Conservation (phyloP, 2,888 invertebrate species). For the Adineta ricciae region DNA sequence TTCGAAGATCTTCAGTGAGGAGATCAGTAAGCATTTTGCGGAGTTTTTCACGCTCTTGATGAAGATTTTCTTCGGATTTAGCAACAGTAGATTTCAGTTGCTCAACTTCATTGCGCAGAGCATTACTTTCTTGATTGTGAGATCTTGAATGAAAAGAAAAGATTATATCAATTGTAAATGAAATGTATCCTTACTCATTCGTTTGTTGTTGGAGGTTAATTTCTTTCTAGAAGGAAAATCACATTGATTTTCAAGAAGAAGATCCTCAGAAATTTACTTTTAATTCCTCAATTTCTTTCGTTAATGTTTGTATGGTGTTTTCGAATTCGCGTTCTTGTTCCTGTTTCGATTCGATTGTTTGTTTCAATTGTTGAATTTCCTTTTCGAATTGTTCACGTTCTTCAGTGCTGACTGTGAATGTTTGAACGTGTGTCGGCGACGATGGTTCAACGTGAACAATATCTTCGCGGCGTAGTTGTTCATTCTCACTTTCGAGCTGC, state of each 20-base stretch:
- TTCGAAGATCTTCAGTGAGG: background rate
- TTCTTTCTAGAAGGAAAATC: background rate
- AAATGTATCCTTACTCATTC: background rate
- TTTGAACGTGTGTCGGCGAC: background rate
- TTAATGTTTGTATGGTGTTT: background rate
- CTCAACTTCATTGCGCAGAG: background rate
- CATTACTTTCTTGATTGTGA: background rate
- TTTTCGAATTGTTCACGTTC: background rate
- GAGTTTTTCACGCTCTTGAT: background rate
- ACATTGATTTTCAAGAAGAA: no score
- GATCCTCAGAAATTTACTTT: background rate
- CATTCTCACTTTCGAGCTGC: background rate
- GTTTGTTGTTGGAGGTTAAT: background rate
- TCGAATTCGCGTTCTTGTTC: background rate
- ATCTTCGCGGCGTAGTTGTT: slow-evolving; percentile 7
- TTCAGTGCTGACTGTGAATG: background rate
- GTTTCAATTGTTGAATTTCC: background rate
- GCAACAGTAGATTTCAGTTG: background rate
- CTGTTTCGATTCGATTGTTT: background rate
- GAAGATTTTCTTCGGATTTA: background rate
- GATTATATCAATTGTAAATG: no score
- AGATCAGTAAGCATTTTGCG: background rate
- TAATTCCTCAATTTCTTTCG: background rate
- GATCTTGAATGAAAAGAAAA: background rate
- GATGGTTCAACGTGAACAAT: background rate